Evolutionary conservation across 1,140 invertebrate genomes (phyloP).

Genomic region (Plodia interpunctella): DNA sequence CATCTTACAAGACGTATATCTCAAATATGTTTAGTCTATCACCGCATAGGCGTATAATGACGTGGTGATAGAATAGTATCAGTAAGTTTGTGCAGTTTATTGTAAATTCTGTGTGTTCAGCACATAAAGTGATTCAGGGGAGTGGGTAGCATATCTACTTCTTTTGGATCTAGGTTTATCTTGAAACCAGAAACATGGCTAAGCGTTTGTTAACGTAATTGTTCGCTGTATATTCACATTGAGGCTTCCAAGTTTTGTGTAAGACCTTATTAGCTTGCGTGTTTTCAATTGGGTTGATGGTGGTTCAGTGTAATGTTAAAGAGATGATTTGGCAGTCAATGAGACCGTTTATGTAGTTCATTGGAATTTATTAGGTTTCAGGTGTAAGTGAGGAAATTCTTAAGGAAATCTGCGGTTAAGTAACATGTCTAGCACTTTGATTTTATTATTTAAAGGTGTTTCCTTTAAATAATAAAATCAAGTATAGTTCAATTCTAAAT

Average conservation of each 20-base stretch:
- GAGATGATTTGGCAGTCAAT: conserved; percentile 57
- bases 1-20: no score
- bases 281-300: conserved; percentile 18
- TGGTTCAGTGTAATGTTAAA: conserved; percentile 3
- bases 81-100: no score
- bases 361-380: not conserved
- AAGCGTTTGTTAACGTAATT: not conserved
- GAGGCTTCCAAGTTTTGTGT: conserved; percentile 27
- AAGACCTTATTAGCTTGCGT: conserved; percentile 54
- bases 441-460: no score
- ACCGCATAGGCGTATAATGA: no score
- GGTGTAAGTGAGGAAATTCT: not conserved
- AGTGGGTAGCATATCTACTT: no score
- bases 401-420: not conserved
- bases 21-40: no score
- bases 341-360: conserved; percentile 39
- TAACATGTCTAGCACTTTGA: not conserved
- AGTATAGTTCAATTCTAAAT: no score
- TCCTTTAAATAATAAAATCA: no score
- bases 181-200: not conserved
- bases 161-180: no score
- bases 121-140: no score
- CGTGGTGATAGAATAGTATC: no score
- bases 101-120: no score
- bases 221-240: not conserved